phyloP scores from a whole-genome alignment of 2,797 vertebrate genomes.

The Lithobates pipiens region DNA sequence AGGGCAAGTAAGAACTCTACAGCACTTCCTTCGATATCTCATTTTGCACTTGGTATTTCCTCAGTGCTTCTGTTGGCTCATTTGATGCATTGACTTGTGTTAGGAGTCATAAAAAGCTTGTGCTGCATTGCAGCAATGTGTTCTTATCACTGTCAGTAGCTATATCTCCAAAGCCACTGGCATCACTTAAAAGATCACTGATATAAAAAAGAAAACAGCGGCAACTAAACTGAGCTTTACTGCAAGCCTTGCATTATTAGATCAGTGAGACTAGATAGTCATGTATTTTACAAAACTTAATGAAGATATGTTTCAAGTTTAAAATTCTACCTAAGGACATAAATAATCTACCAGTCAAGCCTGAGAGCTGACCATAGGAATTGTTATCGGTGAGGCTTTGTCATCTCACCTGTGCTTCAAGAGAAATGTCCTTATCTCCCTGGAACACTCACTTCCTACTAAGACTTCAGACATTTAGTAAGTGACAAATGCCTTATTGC shows the following conservation, averaged over 20 bases:
- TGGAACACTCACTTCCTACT: conserved; percentile 25
- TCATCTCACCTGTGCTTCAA: background rate
- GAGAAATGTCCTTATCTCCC: conserved; percentile 39
- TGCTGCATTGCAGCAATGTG: too few species aligned
- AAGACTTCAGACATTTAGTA: conserved; percentile 16
- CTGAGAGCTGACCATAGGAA: conserved; percentile 1
- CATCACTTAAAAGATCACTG: too few species aligned
- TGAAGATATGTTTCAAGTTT: conserved; percentile 3
- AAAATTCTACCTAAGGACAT: conserved; percentile 16
- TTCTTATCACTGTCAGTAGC: too few species aligned
- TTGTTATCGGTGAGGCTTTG: conserved; percentile 38
- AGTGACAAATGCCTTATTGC: conserved; percentile 28
- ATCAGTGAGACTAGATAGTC: too few species aligned
- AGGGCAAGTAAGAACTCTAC: too few species aligned
- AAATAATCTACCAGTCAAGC: conserved; percentile 21
- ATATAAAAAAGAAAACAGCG: too few species aligned
- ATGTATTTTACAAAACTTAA: background rate
- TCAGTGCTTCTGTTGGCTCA: too few species aligned
- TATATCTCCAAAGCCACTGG: too few species aligned
- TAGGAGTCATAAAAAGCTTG: background rate
- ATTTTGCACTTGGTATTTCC: too few species aligned
- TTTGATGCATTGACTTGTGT: too few species aligned
- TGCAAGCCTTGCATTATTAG: background rate
- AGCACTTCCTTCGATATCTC: too few species aligned
- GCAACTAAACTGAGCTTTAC: background rate